These are phyloP conservation scores for Aspidiotus rigidus DNA, from an alignment of 2,888 invertebrate genomes.

Conservation along the genomic window DNA sequence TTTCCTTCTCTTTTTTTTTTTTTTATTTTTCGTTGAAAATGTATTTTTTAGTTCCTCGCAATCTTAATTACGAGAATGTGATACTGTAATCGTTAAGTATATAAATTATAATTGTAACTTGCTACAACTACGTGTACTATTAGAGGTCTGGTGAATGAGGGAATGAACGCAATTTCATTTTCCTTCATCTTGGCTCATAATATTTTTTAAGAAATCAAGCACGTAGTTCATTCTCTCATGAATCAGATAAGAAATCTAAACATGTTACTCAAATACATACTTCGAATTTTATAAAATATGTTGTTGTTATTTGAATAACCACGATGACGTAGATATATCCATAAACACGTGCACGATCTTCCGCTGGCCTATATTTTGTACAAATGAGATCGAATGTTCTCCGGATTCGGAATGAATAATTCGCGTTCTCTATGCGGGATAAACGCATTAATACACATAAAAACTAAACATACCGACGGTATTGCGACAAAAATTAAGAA, in stretches of 20 bases:
- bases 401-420: background rate
- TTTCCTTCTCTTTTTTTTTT: too few species aligned
- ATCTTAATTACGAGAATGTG: constrained; percentile 22
- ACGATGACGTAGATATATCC: too few species aligned
- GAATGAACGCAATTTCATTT: background rate
- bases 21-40: background rate
- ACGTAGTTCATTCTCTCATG: background rate
- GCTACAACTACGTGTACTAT: background rate
- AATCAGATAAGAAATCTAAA: constrained; percentile 1
- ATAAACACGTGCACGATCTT: too few species aligned
- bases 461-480: background rate
- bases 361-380: background rate
- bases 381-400: background rate
- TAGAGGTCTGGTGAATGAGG: background rate
- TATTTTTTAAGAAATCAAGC: background rate
- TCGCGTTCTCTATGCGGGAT: constrained; percentile 2
- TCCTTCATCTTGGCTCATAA: background rate
- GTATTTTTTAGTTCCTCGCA: constrained; percentile 1
- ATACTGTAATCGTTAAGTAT: constrained; percentile 28
- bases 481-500: background rate
- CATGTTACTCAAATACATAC: constrained; percentile 12
- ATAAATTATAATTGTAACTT: constrained; percentile 4
- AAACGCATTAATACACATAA: background rate
- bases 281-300: constrained; percentile 3
- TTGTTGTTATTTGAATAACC: too few species aligned